These are phyloP conservation scores for Zaprionus davidi DNA, from an alignment of 1,140 invertebrate species.

Conservation along the genomic window DNA sequence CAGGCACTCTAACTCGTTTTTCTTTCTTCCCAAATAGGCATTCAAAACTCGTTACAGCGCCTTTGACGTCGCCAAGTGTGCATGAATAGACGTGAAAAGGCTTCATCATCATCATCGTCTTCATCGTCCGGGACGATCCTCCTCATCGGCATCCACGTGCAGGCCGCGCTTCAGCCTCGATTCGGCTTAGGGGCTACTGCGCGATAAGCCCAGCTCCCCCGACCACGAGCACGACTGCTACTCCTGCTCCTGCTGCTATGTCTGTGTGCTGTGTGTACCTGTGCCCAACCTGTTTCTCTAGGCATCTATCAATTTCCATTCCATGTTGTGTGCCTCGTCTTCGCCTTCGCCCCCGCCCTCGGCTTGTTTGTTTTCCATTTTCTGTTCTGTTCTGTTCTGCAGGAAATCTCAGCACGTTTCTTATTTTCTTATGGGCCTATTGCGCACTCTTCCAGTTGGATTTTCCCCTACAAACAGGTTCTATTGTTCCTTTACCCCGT, in stretches of 20 bases:
- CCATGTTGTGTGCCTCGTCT: constrained; percentile 19
- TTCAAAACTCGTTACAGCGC: constrained; percentile 70
- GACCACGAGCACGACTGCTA: constrained; percentile 5
- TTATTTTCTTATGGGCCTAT: constrained; percentile 61
- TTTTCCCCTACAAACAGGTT: constrained; percentile 79
- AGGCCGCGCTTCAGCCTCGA: constrained; percentile 64
- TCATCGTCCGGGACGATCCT: constrained; percentile 21
- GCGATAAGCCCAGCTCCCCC: constrained; percentile 34
- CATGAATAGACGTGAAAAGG: constrained; percentile 63
- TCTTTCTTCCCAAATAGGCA: constrained; percentile 25
- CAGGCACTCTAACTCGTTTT: constrained; percentile 75
- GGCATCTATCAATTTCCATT: constrained; percentile 74
- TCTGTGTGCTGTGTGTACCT: constrained; percentile 49
- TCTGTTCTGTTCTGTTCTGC: constrained; percentile 35
- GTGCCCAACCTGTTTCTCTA: constrained; percentile 74
- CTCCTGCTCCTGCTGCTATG: background rate
- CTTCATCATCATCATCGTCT: constrained; percentile 61
- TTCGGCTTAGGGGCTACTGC: constrained; percentile 55
- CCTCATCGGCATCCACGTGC: constrained; percentile 59
- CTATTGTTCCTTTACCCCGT: constrained; percentile 55
- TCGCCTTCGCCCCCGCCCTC: constrained; percentile 19
- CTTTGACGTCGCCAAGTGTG: constrained; percentile 67
- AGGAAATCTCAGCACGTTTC: constrained; percentile 70
- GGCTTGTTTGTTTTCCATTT: constrained; percentile 74
- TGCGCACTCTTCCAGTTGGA: constrained; percentile 66